These are phyloP conservation scores for Pilophorus perplexus DNA, from an alignment of 2,888 invertebrate genomes.

Conservation along the genomic window DNA sequence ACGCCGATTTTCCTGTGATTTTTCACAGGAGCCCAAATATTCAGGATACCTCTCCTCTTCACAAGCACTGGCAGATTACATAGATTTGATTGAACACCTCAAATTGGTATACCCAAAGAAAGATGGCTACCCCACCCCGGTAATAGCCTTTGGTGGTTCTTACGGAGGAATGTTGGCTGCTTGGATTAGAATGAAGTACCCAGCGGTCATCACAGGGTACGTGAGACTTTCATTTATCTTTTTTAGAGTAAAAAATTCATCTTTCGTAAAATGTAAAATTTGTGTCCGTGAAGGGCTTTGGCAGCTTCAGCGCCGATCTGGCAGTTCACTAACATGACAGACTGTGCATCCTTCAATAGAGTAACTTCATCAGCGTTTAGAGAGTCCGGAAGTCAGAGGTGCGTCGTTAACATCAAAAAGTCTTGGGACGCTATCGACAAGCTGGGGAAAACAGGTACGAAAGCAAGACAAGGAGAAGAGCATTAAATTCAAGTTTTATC, in stretches of 20 bases:
- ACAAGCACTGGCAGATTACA: conserved; percentile 93
- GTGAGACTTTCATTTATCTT: conserved; percentile 41
- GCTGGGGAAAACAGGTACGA: neutral
- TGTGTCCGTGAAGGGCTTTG: conserved; percentile 68
- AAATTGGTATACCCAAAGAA: conserved; percentile 54
- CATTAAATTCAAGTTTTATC: neutral
- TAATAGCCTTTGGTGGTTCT: conserved; percentile 82
- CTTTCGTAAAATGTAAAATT: neutral
- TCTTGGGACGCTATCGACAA: conserved; percentile 73
- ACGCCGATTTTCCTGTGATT: too few species aligned
- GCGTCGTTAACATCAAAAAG: conserved; percentile 67
- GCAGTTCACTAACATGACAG: conserved; percentile 76
- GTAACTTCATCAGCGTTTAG: conserved; percentile 77
- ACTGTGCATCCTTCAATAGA: conserved; percentile 72
- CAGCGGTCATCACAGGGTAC: conserved; percentile 75
- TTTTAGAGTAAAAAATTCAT: neutral
- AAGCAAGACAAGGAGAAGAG: too few species aligned
- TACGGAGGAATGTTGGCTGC: conserved; percentile 98
- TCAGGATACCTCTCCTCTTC: conserved; percentile 81
- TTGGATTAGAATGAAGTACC: conserved; percentile 95
- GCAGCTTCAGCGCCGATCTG: conserved; percentile 90
- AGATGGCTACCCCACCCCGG: conserved; percentile 60
- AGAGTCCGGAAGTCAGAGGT: conserved; percentile 57
- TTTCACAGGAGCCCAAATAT: conserved; percentile 59
- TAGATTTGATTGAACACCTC: conserved; percentile 68